Evolutionary conservation across 1,140 invertebrate genomes (phyloP), one percentile per base, ranked within the genome.

Genomic region (Schmidtea mediterranea): DNA sequence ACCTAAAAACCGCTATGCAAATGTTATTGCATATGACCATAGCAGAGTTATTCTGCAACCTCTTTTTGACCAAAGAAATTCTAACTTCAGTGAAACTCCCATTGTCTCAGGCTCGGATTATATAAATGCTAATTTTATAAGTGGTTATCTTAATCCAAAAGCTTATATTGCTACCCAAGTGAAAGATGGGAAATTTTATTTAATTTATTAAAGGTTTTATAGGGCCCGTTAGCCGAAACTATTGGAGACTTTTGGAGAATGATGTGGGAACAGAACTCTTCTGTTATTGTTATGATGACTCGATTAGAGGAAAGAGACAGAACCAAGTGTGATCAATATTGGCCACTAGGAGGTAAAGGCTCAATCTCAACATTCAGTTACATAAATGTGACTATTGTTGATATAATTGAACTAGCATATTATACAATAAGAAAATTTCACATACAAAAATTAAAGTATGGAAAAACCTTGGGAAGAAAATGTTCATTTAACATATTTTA

Each of bases 221-320:
- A 98, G 69, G 89, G 87, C 10, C 90, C 92, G 0, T 66, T 95
- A 13, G 75, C 75, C 21, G 82, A 95, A 55, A 97, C 92, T 0
- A 82, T 82, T 0, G 84, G 90, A 55, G 90, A 98, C 61, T 87
- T 98, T 58, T 98, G 92, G 92, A 72, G 90, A 52, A 95, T 95
- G 89, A 69, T 98, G 13, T 98, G 90, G 90, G 89, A 97, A 62
- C 86, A 97, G 61, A 95, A 98, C 64, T 92, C 86, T 0, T 94
- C 84, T 5, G 95, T 98, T 62, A 79, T 98, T 36, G 90, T 95
- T 9, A 97, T 95, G 87, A 68, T 97, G 37, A 95, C 87, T 2
- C 92, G 94, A 66, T 71, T 90, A 15, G 82, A 89, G 62, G 87
- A 94, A 69, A 84, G 92, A 79, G 84, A 84, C 52, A 72, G 83